Evolutionary conservation across 2,888 invertebrate genomes (phyloP).

Genomic region (Cyclophora albipunctata): DNA sequence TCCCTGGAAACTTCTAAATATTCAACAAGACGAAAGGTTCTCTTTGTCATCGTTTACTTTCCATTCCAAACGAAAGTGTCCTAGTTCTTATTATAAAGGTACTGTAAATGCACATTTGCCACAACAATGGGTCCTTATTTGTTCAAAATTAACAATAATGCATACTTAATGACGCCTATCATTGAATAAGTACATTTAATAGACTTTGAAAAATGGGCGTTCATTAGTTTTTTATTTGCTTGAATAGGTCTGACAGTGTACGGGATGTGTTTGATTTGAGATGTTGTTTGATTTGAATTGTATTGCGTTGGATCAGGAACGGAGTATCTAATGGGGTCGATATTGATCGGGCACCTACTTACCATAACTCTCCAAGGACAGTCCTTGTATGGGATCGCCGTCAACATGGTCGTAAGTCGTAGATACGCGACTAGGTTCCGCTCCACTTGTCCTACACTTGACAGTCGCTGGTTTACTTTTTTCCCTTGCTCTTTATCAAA

Average conservation of each 20-base stretch:
- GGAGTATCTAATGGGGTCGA: constrained; percentile 47
- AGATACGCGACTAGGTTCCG: constrained; percentile 22
- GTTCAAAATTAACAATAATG: constrained; percentile 10
- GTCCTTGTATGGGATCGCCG: constrained; percentile 29
- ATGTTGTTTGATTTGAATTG: too few relatives aligned
- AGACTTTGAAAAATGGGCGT: constrained; percentile 24
- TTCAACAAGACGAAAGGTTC: constrained; percentile 36
- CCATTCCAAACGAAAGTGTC: constrained; percentile 63
- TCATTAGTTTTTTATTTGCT: constrained; percentile 29
- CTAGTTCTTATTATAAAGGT: constrained; percentile 49
- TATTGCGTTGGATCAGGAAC: constrained; percentile 19
- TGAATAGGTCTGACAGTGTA: too few relatives aligned
- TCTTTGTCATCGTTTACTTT: constrained; percentile 52
- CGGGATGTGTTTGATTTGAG: too few relatives aligned
- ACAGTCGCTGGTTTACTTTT: constrained; percentile 40
- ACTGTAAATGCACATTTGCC: constrained; percentile 40
- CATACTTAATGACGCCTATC: constrained; percentile 15
- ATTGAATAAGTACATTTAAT: not conserved
- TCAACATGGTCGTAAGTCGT: constrained; percentile 10
- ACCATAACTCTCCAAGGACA: constrained; percentile 30
- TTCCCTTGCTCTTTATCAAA: constrained; percentile 33
- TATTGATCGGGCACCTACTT: constrained; percentile 35
- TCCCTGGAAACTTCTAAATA: constrained; percentile 29
- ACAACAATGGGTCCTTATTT: constrained; percentile 32
- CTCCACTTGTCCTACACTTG: constrained; percentile 35